Percentiles rank a stretch among this genome's conserved stretches.
These are phyloP conservation scores for Apolygus lucorum DNA, from an alignment of 1,140 invertebrate genomes.

Conservation along the genomic window DNA sequence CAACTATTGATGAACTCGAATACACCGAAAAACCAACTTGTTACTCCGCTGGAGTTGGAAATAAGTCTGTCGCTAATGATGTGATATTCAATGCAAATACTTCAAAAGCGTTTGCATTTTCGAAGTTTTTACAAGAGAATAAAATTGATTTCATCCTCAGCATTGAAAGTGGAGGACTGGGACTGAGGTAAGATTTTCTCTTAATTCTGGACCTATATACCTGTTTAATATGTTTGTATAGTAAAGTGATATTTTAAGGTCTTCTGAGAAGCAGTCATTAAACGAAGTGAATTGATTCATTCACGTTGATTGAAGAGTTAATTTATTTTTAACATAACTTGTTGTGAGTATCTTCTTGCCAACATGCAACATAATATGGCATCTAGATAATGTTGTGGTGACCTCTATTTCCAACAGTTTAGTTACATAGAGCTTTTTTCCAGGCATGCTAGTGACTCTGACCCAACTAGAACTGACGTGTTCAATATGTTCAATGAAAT, in stretches of 20 bases:
- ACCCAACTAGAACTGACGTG: slow-evolving; percentile 20
- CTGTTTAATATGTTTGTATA: too few relatives aligned
- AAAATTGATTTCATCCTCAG: slow-evolving; percentile 53
- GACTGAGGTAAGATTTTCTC: slow-evolving; percentile 44
- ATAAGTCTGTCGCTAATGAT: slow-evolving; percentile 25
- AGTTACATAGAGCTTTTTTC: too few relatives aligned
- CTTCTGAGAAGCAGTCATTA: too few relatives aligned
- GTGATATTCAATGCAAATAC: slow-evolving; percentile 25
- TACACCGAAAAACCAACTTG: slow-evolving; percentile 21
- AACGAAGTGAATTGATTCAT: too few relatives aligned
- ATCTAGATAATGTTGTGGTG: too few relatives aligned
- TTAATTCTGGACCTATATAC: too few relatives aligned
- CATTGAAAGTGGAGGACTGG: slow-evolving; percentile 51
- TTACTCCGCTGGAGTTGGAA: slow-evolving; percentile 19
- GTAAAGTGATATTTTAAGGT: too few relatives aligned
- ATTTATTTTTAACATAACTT: too few relatives aligned
- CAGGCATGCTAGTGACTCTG: slow-evolving; percentile 19
- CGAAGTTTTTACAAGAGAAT: slow-evolving; percentile 27
- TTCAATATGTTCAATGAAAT: slow-evolving; percentile 22
- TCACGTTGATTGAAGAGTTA: too few relatives aligned
- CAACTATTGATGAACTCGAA: slow-evolving; percentile 37
- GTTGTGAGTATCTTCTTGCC: too few relatives aligned
- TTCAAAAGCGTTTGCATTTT: slow-evolving; percentile 20
- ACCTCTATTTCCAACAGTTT: too few relatives aligned
- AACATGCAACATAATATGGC: too few relatives aligned